Conservation (phyloP, 2,113 vertebrate genomes). For the Nothocercus nigrocapillus region DNA sequence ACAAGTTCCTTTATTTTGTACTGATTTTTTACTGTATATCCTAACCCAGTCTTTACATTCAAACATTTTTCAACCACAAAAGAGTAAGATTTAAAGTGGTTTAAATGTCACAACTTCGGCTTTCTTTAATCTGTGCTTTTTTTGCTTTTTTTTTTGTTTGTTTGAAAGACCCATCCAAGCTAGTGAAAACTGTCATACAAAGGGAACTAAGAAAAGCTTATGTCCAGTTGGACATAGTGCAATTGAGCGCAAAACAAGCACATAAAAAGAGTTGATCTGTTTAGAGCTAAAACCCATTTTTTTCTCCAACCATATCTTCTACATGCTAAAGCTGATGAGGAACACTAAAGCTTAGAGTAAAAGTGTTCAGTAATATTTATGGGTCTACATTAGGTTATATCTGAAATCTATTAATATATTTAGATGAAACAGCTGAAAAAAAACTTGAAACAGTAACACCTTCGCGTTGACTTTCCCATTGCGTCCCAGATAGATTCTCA, state of each 20-base stretch:
- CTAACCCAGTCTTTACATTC: background rate
- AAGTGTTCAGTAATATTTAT: background rate
- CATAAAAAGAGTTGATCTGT: background rate
- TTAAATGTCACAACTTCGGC: background rate
- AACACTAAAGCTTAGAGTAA: constrained; percentile 5
- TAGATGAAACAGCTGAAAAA: background rate
- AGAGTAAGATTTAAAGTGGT: background rate
- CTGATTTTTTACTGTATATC: background rate
- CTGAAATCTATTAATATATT: background rate
- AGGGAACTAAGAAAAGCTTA: background rate
- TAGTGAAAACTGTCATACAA: background rate
- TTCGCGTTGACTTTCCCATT: rapidly evolving
- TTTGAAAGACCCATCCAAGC: background rate
- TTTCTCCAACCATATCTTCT: background rate
- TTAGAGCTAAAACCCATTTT: background rate
- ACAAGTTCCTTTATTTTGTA: background rate
- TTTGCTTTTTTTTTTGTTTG: background rate
- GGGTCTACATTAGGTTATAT: background rate
- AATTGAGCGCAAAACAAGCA: background rate
- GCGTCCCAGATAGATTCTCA: background rate
- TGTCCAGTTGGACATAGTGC: background rate
- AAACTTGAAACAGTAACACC: background rate
- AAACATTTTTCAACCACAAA: background rate
- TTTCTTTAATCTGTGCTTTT: background rate
- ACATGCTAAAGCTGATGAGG: background rate